phyloP scores from a whole-genome alignment of 2,888 invertebrate species.

The Scaptomyza polygonia region DNA sequence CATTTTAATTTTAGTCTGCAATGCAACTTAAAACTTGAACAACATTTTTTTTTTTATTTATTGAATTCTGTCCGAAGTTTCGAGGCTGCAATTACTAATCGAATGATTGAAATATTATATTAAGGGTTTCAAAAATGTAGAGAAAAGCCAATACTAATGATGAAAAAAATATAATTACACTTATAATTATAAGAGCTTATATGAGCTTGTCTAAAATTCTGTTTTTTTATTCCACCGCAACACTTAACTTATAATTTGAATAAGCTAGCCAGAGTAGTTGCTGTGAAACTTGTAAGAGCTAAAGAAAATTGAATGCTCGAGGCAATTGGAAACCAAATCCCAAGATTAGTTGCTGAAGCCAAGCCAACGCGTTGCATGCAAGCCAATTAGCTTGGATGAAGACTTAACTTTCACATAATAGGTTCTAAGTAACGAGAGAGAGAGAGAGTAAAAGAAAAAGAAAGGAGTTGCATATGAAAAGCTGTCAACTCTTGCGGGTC shows the following conservation, averaged over 20 bases:
- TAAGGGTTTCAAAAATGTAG: too few relatives aligned
- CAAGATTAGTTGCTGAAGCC: constrained; percentile 6
- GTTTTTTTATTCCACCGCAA: neutral
- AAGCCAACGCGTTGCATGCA: constrained; percentile 19
- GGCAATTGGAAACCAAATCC: constrained; percentile 8
- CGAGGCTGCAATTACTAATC: too few relatives aligned
- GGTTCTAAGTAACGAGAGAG: neutral
- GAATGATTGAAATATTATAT: too few relatives aligned
- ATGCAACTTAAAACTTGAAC: too few relatives aligned
- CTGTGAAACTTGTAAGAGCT: neutral
- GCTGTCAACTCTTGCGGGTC: constrained; percentile 1
- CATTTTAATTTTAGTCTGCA: neutral
- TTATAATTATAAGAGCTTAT: too few relatives aligned
- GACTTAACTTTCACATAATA: neutral
- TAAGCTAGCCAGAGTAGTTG: too few relatives aligned
- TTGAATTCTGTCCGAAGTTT: too few relatives aligned
- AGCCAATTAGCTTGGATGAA: constrained; percentile 27
- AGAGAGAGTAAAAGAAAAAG: neutral
- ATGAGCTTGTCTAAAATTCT: too few relatives aligned
- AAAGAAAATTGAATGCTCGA: constrained; percentile 12
- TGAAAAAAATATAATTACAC: too few relatives aligned
- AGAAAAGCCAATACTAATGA: too few relatives aligned
- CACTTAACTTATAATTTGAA: neutral
- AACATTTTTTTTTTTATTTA: too few relatives aligned
- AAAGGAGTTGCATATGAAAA: constrained; percentile 4